Evolutionary conservation across 1,140 invertebrate species (phyloP), one percentile per base, ranked within the genome.

Genomic region (Anastrepha obliqua): DNA sequence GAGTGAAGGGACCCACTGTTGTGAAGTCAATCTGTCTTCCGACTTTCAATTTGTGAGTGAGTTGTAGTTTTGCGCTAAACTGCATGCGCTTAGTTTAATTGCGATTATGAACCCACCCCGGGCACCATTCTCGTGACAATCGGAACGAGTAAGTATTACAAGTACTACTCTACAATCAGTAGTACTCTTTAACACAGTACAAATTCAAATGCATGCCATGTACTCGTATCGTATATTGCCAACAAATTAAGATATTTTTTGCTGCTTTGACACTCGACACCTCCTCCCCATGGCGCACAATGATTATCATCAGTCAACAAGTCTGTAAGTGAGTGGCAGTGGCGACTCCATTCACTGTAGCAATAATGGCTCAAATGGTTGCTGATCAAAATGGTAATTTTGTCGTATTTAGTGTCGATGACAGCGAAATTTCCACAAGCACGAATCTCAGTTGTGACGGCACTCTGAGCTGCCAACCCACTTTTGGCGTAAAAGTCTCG

Each of bases 181-280:
- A 0, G 42, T 47, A 44, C 29, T 11, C 20, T 8, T 67, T 67
- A 20, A 20, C 65, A 29, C 29, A 20, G 20, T 6, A 74, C 67
- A 17, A 74, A 74, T 81, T 51, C 47, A 81, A 81, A 74, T 74
- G 70, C 70, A 74, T 51, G 11, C 42, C 70, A 44, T 74, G 44
- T 74, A 55, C 17, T 81, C 51, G 47, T 8, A 74, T 17, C 70
- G 42, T 17, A 51, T 51, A 51, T 74, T 47, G 47, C 2, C n/a
- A 17, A 11, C n/a, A 81, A 81, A 81, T 81, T 81, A 81, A 81
- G 74, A 81, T 81, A 81, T 81, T 81, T 81, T 81, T 47, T 55
- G 74, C 47, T 15, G 74, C 42, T 81, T 81, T 58, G 74, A 81
- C 74, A 81, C 47, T 15, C 74, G 17, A 81, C 47, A 81, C 74